A percentile compares a stretch with the other conserved stretches of the same genome.
These are phyloP conservation scores for Caradrina kadenii DNA, from an alignment of 2,888 invertebrate species.

Conservation along the genomic window DNA sequence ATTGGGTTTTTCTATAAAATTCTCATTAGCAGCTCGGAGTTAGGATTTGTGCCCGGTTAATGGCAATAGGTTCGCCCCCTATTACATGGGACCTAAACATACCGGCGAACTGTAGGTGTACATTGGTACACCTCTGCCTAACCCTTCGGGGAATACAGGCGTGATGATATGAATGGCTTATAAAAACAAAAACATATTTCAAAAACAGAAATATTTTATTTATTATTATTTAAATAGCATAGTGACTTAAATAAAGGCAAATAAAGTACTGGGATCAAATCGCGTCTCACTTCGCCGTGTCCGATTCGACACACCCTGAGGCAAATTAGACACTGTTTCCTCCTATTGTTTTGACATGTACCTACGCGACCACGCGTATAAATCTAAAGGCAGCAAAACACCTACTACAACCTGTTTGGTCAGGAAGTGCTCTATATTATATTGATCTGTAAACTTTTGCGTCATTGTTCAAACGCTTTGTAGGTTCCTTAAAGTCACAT, in stretches of 20 bases:
- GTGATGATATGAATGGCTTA: no score
- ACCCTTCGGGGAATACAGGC: no score
- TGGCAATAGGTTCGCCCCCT: no score
- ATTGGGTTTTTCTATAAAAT: no score
- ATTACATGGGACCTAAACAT: no score
- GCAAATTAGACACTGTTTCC: constrained; percentile 60
- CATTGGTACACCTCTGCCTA: no score
- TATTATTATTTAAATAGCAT: neutral
- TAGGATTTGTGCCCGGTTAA: no score
- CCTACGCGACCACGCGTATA: constrained; percentile 42
- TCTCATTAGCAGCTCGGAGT: no score
- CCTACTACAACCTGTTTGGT: constrained; percentile 57
- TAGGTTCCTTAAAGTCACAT: constrained; percentile 55
- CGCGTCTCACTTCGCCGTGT: constrained; percentile 29
- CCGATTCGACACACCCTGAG: constrained; percentile 56
- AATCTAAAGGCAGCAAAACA: constrained; percentile 41
- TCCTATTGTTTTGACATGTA: constrained; percentile 58
- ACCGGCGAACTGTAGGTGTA: no score
- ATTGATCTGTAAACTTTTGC: constrained; percentile 53
- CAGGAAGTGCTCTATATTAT: constrained; percentile 70
- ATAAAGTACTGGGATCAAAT: neutral
- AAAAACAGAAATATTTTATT: no score
- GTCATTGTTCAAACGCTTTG: constrained; percentile 58
- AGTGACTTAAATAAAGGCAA: neutral
- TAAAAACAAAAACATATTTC: no score